Evolutionary conservation across 35 echinoderm and acorn worm species (phyloP), one percentile per base, ranked within the genome.

Genomic region (Holothuria glaberrima): DNA sequence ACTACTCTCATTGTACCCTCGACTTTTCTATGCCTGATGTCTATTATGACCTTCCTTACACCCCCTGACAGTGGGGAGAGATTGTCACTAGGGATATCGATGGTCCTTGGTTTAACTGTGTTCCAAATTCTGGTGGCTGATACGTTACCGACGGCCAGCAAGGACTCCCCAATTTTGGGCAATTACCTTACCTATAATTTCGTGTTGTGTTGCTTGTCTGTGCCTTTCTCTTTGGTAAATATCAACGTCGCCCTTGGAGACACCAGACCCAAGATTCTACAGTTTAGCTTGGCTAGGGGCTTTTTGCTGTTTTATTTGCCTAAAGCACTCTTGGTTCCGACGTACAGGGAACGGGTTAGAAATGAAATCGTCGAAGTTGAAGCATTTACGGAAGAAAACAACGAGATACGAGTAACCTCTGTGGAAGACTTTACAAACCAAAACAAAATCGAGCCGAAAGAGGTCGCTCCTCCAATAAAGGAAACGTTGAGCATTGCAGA

Each of bases 41-140:
- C 80, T 29, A 26, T 84, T 32, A 30, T 84, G 29, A 56, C 45
- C 22, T 84, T 84, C 56, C 24, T 29, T 24, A 26, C 21, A 12
- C 83, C 83, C 17, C 83, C 83, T 41, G 83, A 87, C 21, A 87
- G 83, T 44, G 83, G 83, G 5, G 83, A 87, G 57, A 87, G 60
- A 68, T n/a, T 87, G 10, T 64, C 83, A 41, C 31, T 87, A 3
- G 33, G 59, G 13, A 48, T 87, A n/a, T 87, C 83, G 27, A 63
- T 87, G 33, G 56, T 87, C 9, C 60, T 87, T 17, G 74, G 74
- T 48, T 19, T 78, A 1, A 78, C 74, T 1, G 74, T 78, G 20
- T 78, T 78, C 41, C 74, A 78, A 38, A 24, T 78, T 5, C n/a
- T 78, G 20, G 19, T 45, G 1, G 20, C 36, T 22, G 27, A 78